phyloP scores from a whole-genome alignment of 1,140 invertebrate genomes.

The Sycophila sp. region DNA sequence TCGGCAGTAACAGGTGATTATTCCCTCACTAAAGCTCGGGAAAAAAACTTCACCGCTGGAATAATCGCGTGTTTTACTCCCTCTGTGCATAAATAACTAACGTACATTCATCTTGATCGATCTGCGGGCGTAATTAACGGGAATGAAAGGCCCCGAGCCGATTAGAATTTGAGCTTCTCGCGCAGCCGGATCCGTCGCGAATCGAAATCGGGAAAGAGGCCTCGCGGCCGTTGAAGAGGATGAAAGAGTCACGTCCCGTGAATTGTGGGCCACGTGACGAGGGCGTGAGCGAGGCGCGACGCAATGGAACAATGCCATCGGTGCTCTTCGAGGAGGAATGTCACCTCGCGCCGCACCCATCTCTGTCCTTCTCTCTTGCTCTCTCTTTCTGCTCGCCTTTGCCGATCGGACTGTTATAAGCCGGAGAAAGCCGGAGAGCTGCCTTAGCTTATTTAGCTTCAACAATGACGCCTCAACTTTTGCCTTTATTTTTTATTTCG shows the following conservation, averaged over 20 bases:
- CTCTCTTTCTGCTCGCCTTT: too few relatives aligned
- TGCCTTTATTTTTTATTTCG: background rate
- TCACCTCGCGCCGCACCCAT: constrained; percentile 62
- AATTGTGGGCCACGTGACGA: constrained; percentile 65
- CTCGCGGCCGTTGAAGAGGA: constrained; percentile 39
- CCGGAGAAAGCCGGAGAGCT: background rate
- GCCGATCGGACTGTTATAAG: constrained; percentile 30
- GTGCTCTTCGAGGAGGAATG: constrained; percentile 65
- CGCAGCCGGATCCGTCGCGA: background rate
- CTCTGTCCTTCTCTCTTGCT: constrained; percentile 47
- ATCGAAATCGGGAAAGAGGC: background rate
- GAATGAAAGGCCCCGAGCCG: too few relatives aligned
- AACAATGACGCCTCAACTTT: constrained; percentile 1
- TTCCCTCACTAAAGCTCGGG: too few relatives aligned
- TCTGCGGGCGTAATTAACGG: too few relatives aligned
- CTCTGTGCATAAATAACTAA: too few relatives aligned
- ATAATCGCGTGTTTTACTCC: too few relatives aligned
- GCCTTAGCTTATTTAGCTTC: background rate
- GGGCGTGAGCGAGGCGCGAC: constrained; percentile 67
- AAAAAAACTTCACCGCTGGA: too few relatives aligned
- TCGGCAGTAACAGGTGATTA: too few relatives aligned
- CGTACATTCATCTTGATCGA: too few relatives aligned
- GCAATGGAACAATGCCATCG: constrained; percentile 66
- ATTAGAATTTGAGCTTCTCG: too few relatives aligned
- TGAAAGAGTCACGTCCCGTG: constrained; percentile 62